Conservation (phyloP, 2,113 vertebrate genomes). For the Triplophysa siluroides region DNA sequence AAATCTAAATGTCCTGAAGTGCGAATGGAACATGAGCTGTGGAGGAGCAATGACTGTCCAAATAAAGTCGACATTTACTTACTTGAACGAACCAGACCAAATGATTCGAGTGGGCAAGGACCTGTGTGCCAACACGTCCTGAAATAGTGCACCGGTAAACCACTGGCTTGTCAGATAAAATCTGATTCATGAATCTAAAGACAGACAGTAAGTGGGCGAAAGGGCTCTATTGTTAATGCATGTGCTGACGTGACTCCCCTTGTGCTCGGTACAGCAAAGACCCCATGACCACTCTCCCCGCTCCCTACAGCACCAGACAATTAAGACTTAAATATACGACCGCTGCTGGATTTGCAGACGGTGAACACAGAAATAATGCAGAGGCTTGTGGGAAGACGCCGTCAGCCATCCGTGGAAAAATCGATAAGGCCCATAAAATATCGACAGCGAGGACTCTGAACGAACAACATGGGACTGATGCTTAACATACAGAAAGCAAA, state of each 20-base stretch:
- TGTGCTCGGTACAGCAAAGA: conserved; percentile 9
- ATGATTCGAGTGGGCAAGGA: background rate
- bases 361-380: conserved; percentile 60
- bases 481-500: conserved; percentile 11
- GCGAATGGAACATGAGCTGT: no score
- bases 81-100: background rate
- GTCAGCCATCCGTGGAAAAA: conserved; percentile 58
- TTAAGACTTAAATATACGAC: conserved; percentile 66
- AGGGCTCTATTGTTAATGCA: conserved; percentile 30
- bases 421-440: conserved; percentile 65
- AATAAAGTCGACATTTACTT: background rate
- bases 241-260: conserved; percentile 26
- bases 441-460: conserved; percentile 46
- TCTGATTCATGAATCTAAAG: conserved; percentile 13
- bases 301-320: conserved; percentile 49
- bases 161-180: conserved; percentile 1
- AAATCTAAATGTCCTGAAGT: no score
- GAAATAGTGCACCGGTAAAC: conserved; percentile 18
- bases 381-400: conserved; percentile 60
- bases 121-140: background rate
- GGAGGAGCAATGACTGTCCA: background rate
- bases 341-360: conserved; percentile 67
- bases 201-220: conserved; percentile 32
- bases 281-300: conserved; percentile 7
- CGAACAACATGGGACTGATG: background rate